phyloP scores from a whole-genome alignment of 1,140 invertebrate genomes.

The Trichonephila clavipes region DNA sequence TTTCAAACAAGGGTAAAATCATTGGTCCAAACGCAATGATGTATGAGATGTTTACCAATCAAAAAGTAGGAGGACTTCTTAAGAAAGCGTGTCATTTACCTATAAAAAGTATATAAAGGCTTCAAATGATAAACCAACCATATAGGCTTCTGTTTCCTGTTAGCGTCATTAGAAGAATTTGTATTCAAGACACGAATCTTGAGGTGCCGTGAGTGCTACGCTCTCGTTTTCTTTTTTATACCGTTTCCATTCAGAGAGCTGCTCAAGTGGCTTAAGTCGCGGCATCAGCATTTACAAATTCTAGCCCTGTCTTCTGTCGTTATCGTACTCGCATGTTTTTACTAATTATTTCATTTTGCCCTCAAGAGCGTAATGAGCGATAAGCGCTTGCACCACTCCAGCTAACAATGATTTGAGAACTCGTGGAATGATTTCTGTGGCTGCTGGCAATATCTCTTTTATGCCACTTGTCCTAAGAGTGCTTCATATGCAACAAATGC shows the following conservation, averaged over 20 bases:
- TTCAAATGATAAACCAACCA: conserved; percentile 47
- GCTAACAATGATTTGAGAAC: background rate
- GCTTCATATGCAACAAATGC: conserved; percentile 18
- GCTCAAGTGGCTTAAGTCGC: conserved; percentile 21
- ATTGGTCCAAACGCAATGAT: conserved; percentile 30
- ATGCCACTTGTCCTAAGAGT: background rate
- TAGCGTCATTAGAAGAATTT: conserved; percentile 34
- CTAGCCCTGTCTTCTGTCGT: background rate
- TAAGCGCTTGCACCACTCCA: background rate
- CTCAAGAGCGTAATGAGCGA: background rate
- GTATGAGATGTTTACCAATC: conserved; percentile 44
- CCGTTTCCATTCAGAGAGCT: conserved; percentile 2
- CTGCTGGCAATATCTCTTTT: background rate
- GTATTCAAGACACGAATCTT: conserved; percentile 37
- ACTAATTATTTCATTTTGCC: background rate
- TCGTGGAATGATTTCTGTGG: background rate
- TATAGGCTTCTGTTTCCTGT: conserved; percentile 50
- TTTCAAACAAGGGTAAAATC: background rate
- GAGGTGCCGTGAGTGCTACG: conserved; percentile 32
- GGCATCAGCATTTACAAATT: background rate
- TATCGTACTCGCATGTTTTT: background rate
- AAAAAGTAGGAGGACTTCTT: conserved; percentile 13
- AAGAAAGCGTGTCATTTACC: background rate
- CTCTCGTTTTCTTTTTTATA: conserved; percentile 19
- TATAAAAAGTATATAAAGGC: conserved; percentile 46